Evolutionary conservation across 2,113 vertebrate genomes (phyloP), one percentile per base, ranked within the genome.

Genomic region (Bambusicola thoracicus): DNA sequence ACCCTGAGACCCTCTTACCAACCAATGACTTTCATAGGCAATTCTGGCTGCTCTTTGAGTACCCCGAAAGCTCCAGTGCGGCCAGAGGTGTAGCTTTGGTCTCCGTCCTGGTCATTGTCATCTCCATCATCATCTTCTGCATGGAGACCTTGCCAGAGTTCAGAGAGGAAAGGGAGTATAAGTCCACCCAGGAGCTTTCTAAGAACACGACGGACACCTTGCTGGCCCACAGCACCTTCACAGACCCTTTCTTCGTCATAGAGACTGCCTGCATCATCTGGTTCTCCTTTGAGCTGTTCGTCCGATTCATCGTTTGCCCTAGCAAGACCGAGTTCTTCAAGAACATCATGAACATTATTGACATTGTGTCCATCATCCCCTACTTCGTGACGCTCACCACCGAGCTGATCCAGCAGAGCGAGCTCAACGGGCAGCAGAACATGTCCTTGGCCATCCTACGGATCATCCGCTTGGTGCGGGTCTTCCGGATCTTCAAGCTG

Each of bases 341-440:
- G 92, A 99, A 99, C 97, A 98, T 99, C 95, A 99, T 99, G 99
- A 99, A 99, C 93, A 98, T 99, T 36, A 99, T 99, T 1, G 99
- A 99, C 95, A 97, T 99, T 7, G 97, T 99, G 87, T 99, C 99
- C 85, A 98, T 99, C 95, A 98, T 99, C 91, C 99, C 99, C 18
- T 99, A 99, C 97, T 99, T 99, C 10, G 98, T 99, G 40, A 99
- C 99, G 0, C 91, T 99, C 80, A 86, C 98, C 87, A 99, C 99
- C 0, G 99, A 99, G 95, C 68, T 99, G 61, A 96, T 98, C 89
- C 98, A 98, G 43, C 98, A 98, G 22, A 98, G 98, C 2, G 97
- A 99, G 27, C 98, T 98, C 48, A 98, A 94, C 20, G 97, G 98
- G 34, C 98, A 99, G 92, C 99, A 99, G 97, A 99, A 98, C 96